phyloP scores from a whole-genome alignment of 2,888 invertebrate genomes.

The Conomelus anceps region DNA sequence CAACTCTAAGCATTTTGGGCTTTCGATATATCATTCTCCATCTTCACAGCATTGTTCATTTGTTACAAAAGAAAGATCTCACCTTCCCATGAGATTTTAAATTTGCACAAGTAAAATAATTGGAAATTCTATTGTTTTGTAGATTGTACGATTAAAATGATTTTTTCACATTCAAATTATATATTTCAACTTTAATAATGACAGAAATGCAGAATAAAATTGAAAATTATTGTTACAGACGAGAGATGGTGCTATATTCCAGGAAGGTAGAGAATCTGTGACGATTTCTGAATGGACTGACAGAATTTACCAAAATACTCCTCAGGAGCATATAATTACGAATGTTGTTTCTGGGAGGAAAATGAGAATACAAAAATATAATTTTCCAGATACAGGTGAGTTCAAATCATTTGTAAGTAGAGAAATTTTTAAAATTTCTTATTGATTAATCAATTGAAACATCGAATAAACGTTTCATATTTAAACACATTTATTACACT shows the following conservation, averaged over 20 bases:
- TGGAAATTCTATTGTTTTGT: too few species aligned
- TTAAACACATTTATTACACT: too few species aligned
- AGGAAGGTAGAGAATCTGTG: constrained; percentile 85
- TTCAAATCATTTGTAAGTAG: neutral
- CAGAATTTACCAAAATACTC: constrained; percentile 86
- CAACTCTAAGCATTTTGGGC: too few species aligned
- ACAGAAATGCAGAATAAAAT: neutral
- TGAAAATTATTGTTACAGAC: constrained; percentile 49
- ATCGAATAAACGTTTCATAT: too few species aligned
- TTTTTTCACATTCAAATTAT: too few species aligned
- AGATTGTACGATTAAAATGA: too few species aligned
- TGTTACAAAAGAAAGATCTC: too few species aligned
- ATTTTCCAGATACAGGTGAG: constrained; percentile 85
- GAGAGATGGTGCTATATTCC: constrained; percentile 75
- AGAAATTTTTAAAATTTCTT: neutral
- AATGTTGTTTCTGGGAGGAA: constrained; percentile 87
- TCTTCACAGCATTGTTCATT: too few species aligned
- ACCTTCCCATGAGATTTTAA: too few species aligned
- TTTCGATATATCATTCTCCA: too few species aligned
- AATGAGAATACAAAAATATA: constrained; percentile 89
- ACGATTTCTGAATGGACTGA: constrained; percentile 90
- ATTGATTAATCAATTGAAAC: too few species aligned
- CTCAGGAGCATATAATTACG: constrained; percentile 86
- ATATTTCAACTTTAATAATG: neutral
- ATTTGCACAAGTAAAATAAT: too few species aligned